Evolutionary conservation across 2,888 invertebrate species (phyloP).

Genomic region (Oscheius sp.): DNA sequence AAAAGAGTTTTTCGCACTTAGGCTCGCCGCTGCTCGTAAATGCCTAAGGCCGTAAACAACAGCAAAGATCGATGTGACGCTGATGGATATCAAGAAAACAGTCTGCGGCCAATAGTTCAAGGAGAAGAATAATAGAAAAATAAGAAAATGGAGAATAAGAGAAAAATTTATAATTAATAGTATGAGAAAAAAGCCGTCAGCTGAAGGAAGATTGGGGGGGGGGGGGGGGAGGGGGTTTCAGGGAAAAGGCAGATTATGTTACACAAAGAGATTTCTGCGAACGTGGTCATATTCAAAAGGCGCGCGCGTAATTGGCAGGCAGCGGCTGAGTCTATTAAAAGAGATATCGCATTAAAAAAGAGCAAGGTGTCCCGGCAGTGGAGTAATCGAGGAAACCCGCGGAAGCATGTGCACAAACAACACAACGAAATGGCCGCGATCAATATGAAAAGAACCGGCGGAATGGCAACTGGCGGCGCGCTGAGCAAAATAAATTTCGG

Average conservation of each 20-base stretch:
- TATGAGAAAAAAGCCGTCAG: not conserved
- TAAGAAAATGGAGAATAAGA: not conserved
- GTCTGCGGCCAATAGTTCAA: not conserved
- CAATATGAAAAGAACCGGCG: slow-evolving; percentile 27
- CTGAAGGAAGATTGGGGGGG: not conserved
- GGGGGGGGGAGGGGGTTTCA: not conserved
- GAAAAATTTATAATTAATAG: not conserved
- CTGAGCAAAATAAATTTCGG: slow-evolving; percentile 8
- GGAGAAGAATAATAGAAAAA: not conserved
- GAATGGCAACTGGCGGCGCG: slow-evolving; percentile 26
- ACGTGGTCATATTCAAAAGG: too few relatives aligned
- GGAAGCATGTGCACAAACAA: slow-evolving; percentile 19
- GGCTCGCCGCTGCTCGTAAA: too few relatives aligned
- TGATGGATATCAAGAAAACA: not conserved
- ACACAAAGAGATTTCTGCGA: not conserved
- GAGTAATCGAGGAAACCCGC: slow-evolving; percentile 9
- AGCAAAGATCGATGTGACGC: not conserved
- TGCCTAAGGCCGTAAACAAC: not conserved
- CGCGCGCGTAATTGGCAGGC: too few relatives aligned
- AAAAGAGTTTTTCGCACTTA: too few relatives aligned
- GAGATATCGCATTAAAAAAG: too few relatives aligned
- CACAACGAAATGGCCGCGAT: slow-evolving; percentile 1
- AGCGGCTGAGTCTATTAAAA: too few relatives aligned
- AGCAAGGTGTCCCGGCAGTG: too few relatives aligned
- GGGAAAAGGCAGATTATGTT: not conserved